phyloP scores from a whole-genome alignment of 2,797 vertebrate genomes.

The Paedocypris micromegethes region DNA sequence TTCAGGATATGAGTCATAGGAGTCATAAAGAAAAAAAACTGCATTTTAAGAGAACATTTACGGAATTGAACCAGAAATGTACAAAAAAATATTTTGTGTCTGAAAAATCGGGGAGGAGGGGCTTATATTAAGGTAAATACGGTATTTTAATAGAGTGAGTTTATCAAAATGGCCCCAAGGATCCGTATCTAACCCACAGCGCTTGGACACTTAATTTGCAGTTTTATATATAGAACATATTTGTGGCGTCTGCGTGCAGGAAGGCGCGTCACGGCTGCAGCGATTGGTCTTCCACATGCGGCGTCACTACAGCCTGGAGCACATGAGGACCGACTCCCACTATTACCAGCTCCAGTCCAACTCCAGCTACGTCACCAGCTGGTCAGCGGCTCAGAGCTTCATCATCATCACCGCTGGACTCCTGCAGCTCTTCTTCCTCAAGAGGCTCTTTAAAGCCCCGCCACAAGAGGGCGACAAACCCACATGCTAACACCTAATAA shows the following conservation, averaged over 20 bases:
- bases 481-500: conserved; percentile 66
- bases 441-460: conserved; percentile 74
- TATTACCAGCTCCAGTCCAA: conserved; percentile 80
- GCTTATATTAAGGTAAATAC: no score
- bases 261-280: conserved; percentile 69
- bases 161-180: no score
- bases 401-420: conserved; percentile 78
- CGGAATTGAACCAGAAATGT: no score
- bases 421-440: conserved; percentile 86
- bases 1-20: no score
- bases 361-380: conserved; percentile 78
- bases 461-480: conserved; percentile 62
- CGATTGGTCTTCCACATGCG: conserved; percentile 83
- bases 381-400: conserved; percentile 79
- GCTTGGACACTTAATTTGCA: no score
- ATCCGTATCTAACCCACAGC: no score
- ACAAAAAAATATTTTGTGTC: no score
- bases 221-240: not conserved
- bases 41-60: no score
- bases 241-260: conserved; percentile 55
- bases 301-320: conserved; percentile 79
- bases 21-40: no score
- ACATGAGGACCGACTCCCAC: conserved; percentile 78
- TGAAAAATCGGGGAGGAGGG: no score
- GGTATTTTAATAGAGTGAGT: no score